Evolutionary conservation across 2,797 vertebrate genomes (phyloP).

Genomic region (Darevskia nairensis): DNA sequence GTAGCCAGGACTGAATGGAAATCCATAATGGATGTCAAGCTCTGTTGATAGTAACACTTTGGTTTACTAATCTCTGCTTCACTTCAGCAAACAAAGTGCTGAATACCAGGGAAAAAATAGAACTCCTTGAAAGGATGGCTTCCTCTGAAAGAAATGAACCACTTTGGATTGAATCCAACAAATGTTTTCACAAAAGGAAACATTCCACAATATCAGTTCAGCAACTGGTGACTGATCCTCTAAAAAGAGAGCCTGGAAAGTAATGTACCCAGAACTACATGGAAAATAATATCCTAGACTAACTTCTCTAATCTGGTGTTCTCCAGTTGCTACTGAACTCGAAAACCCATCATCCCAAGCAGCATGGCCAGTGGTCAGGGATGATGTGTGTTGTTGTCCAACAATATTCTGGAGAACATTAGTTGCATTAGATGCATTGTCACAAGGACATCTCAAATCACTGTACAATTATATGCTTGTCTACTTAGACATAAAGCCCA

Average conservation of each 20-base stretch:
- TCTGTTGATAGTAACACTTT: conserved; percentile 43
- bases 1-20: conserved; percentile 49
- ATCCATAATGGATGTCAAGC: conserved; percentile 58
- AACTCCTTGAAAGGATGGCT: conserved; percentile 21
- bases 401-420: too few relatives aligned
- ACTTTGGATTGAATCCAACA: background rate
- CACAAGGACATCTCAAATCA: too few relatives aligned
- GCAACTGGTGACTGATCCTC: background rate
- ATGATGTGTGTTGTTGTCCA: too few relatives aligned
- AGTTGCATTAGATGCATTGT: too few relatives aligned
- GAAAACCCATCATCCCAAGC: too few relatives aligned
- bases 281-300: too few relatives aligned
- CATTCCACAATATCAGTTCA: background rate
- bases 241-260: background rate
- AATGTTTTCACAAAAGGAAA: background rate
- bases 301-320: too few relatives aligned
- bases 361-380: too few relatives aligned
- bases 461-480: too few relatives aligned
- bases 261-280: too few relatives aligned
- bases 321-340: too few relatives aligned
- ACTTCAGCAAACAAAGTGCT: conserved; percentile 38
- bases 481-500: too few relatives aligned
- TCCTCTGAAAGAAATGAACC: conserved; percentile 11
- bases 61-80: conserved; percentile 57
- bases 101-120: background rate